Evolutionary conservation across 2,888 invertebrate species (phyloP).

Genomic region (Eupithecia tripunctaria): DNA sequence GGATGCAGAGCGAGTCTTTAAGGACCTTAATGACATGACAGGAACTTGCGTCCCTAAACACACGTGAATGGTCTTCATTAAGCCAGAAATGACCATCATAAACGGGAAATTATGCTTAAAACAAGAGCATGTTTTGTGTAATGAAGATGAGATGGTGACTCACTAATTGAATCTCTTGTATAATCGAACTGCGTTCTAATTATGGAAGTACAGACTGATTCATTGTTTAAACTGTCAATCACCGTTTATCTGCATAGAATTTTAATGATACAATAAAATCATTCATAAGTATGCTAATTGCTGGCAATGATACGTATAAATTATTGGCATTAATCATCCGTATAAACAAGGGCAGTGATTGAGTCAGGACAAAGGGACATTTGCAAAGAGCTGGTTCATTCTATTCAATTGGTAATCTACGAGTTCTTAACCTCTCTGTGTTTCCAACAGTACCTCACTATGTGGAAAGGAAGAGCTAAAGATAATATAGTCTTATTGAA

Average conservation of each 20-base stretch:
- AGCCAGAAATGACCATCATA: neutral
- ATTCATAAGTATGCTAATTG: conserved; percentile 55
- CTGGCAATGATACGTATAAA: conserved; percentile 52
- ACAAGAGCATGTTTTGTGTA: neutral
- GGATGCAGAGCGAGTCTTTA: conserved; percentile 4
- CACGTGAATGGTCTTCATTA: conserved; percentile 4
- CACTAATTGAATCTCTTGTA: conserved; percentile 14
- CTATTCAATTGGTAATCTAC: neutral
- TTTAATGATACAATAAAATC: conserved; percentile 52
- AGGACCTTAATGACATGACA: conserved; percentile 2
- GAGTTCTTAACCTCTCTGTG: neutral
- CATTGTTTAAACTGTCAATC: conserved; percentile 44
- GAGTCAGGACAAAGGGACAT: conserved; percentile 54
- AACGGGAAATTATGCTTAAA: neutral
- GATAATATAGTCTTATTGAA: neutral
- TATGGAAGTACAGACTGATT: conserved; percentile 28
- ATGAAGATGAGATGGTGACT: neutral
- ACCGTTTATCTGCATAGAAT: conserved; percentile 50
- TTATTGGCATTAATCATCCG: conserved; percentile 64
- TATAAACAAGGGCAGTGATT: conserved; percentile 38
- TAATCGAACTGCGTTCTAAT: conserved; percentile 14
- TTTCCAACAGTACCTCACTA: neutral
- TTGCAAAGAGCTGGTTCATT: conserved; percentile 29
- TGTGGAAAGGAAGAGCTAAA: neutral
- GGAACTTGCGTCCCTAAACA: conserved; percentile 8